Evolutionary conservation across 30 jellyfish, hydroid and myxozoan genomes (phyloP).

Genomic region (Aurelia sp.): DNA sequence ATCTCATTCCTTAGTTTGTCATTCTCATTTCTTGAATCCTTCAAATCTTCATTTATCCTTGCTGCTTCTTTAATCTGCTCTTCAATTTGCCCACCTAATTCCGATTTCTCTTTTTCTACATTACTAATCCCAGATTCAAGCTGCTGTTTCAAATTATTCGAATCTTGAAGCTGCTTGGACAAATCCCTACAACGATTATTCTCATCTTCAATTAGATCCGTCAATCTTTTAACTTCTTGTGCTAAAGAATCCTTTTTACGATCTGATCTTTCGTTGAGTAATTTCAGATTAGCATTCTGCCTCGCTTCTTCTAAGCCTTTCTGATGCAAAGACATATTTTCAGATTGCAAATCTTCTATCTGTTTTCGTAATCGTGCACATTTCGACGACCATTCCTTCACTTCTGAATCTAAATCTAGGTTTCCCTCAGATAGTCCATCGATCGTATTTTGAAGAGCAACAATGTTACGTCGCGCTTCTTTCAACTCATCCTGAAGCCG

Average conservation of each 20-base stretch:
- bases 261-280: slow-evolving; percentile 61
- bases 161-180: slow-evolving; percentile 50
- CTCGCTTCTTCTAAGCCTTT: slow-evolving; percentile 67
- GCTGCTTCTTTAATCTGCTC: slow-evolving; percentile 32
- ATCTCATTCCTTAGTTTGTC: slow-evolving; percentile 32
- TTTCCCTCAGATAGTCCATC: slow-evolving; percentile 67
- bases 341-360: slow-evolving; percentile 69
- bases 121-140: slow-evolving; percentile 35
- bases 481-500: slow-evolving; percentile 60
- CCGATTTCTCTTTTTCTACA: slow-evolving; percentile 56
- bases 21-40: slow-evolving; percentile 32
- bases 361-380: slow-evolving; percentile 62
- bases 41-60: slow-evolving; percentile 46
- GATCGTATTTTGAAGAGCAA: slow-evolving; percentile 59
- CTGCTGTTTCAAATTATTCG: slow-evolving; percentile 23
- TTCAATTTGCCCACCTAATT: slow-evolving; percentile 32
- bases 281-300: slow-evolving; percentile 24
- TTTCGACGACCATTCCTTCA: slow-evolving; percentile 65
- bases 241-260: slow-evolving; percentile 41
- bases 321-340: slow-evolving; percentile 57
- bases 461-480: slow-evolving; percentile 32
- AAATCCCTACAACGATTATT: slow-evolving; percentile 53
- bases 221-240: slow-evolving; percentile 60
- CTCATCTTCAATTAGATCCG: slow-evolving; percentile 62
- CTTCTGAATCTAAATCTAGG: slow-evolving; percentile 74